Percentiles rank a stretch among this genome's conserved stretches.
Evolutionary conservation across 2,113 vertebrate genomes (phyloP).

Genomic region (Scomber japonicus): DNA sequence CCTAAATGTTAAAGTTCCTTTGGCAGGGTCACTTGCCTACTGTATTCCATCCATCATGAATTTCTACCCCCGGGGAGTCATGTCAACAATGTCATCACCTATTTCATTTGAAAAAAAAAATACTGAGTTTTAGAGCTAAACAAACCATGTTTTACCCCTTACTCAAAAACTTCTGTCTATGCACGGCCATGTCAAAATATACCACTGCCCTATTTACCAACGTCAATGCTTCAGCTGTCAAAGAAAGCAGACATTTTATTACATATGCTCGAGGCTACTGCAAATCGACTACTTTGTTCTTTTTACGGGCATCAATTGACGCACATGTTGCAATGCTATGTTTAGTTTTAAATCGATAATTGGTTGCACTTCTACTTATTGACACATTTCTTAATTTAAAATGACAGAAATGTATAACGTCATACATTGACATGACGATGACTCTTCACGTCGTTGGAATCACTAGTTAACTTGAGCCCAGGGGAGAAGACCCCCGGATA

Average conservation of each 20-base stretch:
- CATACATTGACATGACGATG: too few species aligned
- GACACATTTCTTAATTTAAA: too few species aligned
- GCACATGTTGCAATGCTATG: background rate
- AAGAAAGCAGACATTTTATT: background rate
- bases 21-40: slow-evolving; percentile 55
- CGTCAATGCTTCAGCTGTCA: background rate
- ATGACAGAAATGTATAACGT: too few species aligned
- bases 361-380: too few species aligned
- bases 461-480: too few species aligned
- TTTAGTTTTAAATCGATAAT: too few species aligned
- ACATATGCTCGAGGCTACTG: background rate
- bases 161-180: background rate
- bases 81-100: slow-evolving; percentile 30
- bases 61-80: slow-evolving; percentile 16
- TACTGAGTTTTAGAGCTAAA: slow-evolving; percentile 11
- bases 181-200: background rate
- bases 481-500: too few species aligned
- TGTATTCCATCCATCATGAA: slow-evolving; percentile 60
- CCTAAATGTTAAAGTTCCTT: slow-evolving; percentile 59
- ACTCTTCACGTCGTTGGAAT: too few species aligned
- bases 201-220: background rate
- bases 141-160: background rate
- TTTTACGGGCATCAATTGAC: background rate
- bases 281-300: background rate
- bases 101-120: background rate